A percentile compares a stretch with the other conserved stretches of the same genome.
Conservation (phyloP, 2,888 invertebrate species). For the Heliconius erato region DNA sequence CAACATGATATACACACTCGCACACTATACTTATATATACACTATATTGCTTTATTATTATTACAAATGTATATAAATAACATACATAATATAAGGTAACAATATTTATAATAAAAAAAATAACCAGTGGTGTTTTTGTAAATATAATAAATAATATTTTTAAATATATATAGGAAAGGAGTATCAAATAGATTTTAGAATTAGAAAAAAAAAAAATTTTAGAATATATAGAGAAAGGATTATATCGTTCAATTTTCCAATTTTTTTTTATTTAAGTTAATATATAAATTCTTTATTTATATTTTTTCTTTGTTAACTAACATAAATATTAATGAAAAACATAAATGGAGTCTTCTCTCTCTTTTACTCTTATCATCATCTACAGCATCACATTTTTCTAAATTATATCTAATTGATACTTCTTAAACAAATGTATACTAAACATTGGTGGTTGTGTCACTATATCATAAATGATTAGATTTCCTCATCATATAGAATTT, state of each 20-base stretch:
- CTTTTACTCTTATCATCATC: too few relatives aligned
- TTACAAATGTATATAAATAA: too few relatives aligned
- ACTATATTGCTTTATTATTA: background rate
- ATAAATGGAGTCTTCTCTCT: too few relatives aligned
- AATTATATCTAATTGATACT: conserved; percentile 7
- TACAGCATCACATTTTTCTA: too few relatives aligned
- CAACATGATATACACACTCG: background rate
- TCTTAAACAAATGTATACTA: background rate
- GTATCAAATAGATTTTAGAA: conserved; percentile 21
- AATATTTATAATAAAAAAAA: background rate
- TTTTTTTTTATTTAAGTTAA: too few relatives aligned
- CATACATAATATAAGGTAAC: background rate
- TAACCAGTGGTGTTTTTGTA: conserved; percentile 26
- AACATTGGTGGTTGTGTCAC: conserved; percentile 8
- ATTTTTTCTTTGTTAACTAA: too few relatives aligned
- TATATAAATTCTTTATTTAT: too few relatives aligned
- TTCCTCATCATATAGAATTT: background rate
- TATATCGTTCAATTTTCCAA: background rate
- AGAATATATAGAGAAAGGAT: background rate
- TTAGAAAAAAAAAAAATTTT: background rate
- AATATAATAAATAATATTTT: background rate
- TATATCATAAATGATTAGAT: conserved; percentile 1
- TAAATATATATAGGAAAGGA: conserved; percentile 5
- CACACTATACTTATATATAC: background rate
- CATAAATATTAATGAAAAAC: too few relatives aligned